A percentile compares a stretch with the other conserved stretches of the same genome.
Evolutionary conservation across 2,888 invertebrate species (phyloP).

Genomic region (Xanthorhoe spadicearia): DNA sequence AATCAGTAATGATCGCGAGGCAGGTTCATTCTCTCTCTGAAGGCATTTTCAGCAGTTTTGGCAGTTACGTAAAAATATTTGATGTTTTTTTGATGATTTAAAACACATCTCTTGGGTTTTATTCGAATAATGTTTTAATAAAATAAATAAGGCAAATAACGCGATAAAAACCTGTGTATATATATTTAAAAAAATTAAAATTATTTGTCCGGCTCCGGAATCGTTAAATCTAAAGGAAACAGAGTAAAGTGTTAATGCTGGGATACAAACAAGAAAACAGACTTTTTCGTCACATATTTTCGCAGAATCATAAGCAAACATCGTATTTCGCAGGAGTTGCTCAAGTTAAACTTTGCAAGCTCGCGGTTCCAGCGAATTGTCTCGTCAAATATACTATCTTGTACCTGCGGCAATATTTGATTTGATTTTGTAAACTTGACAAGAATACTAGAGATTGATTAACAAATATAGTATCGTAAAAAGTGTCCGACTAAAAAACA

Average conservation of each 20-base stretch:
- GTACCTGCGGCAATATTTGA: conserved; percentile 22
- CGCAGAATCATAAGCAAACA: conserved; percentile 24
- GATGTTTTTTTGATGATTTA: too few relatives aligned
- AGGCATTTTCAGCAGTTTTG: too few relatives aligned
- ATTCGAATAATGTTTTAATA: too few relatives aligned
- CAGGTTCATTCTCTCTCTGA: too few relatives aligned
- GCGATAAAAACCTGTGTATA: too few relatives aligned
- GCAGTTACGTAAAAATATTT: too few relatives aligned
- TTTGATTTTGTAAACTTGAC: conserved; percentile 27
- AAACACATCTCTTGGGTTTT: too few relatives aligned
- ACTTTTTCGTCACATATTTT: conserved; percentile 14
- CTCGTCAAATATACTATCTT: conserved; percentile 20
- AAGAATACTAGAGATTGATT: conserved; percentile 8
- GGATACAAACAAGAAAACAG: neutral
- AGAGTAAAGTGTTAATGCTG: neutral
- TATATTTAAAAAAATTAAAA: too few relatives aligned
- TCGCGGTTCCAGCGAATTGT: conserved; percentile 26
- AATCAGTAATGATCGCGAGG: too few relatives aligned
- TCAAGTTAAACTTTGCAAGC: conserved; percentile 28
- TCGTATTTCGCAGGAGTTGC: conserved; percentile 22
- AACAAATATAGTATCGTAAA: conserved; percentile 3
- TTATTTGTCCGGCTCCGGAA: too few relatives aligned
- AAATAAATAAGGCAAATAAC: too few relatives aligned
- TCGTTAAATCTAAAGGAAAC: neutral
- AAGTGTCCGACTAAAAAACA: neutral